Conservation (phyloP, 1,140 invertebrate species). For the Acarapis woodi region DNA sequence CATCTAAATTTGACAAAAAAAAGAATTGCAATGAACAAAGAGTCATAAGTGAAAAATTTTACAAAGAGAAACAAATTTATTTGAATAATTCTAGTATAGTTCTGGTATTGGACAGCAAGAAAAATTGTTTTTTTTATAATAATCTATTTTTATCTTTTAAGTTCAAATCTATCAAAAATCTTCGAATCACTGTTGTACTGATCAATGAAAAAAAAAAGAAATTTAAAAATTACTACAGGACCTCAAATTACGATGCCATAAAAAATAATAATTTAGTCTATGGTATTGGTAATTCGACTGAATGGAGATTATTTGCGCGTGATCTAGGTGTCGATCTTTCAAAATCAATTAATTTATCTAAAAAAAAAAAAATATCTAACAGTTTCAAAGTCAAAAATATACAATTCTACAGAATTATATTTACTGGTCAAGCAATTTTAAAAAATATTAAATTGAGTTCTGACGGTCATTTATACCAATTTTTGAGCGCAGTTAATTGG, state of each 20-base stretch:
- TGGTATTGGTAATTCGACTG: conserved; percentile 35
- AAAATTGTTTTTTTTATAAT: conserved; percentile 1
- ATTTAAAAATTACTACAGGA: conserved; percentile 1
- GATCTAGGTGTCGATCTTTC: conserved; percentile 70
- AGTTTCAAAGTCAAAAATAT: conserved; percentile 26
- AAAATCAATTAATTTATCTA: conserved; percentile 36
- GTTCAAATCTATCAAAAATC: conserved; percentile 25
- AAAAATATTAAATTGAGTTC: conserved; percentile 54
- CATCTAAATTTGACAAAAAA: too few species aligned
- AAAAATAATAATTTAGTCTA: conserved; percentile 52
- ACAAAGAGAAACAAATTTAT: conserved; percentile 1
- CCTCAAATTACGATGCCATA: conserved; percentile 1
- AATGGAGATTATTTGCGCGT: conserved; percentile 51
- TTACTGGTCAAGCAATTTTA: conserved; percentile 42
- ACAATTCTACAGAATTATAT: conserved; percentile 28
- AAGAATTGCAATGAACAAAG: too few species aligned
- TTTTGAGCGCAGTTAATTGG: conserved; percentile 76
- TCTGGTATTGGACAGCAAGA: conserved; percentile 1
- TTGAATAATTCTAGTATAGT: not conserved
- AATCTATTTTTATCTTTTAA: conserved; percentile 8
- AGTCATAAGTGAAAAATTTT: conserved; percentile 6
- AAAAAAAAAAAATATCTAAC: conserved; percentile 34
- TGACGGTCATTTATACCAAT: conserved; percentile 54
- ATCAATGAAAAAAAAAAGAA: conserved; percentile 28
- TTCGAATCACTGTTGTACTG: conserved; percentile 41